Evolutionary conservation across 2,888 invertebrate species (phyloP), one percentile per base, ranked within the genome.

Genomic region (Macaria liturata): DNA sequence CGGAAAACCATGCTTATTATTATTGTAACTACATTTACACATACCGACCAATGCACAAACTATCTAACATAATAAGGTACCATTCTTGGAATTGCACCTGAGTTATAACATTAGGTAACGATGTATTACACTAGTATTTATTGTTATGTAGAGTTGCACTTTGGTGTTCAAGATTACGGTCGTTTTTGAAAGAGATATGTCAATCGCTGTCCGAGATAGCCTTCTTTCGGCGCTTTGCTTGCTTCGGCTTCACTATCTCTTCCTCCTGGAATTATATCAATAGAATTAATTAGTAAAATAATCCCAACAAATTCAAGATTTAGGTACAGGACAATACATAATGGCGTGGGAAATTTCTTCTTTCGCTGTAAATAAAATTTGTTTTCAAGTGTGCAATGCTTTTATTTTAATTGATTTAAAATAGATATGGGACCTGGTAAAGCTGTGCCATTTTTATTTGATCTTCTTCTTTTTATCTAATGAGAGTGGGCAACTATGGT

Each of bases 161-260:
- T 91, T 91, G 89, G 88, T 89, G 88, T 91, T 83, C 84, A 48
- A 78, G 78, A 83, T 83, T 85, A 88, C 83, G 80, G 74, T 84
- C 75, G 67, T 74, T 81, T 80, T 81, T 78, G 75, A 74, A 80
- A 72, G 76, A 84, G 81, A 84, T 90, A 88, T 91, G 95, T 97
- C 96, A 98, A 94, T 98, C 98, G 90, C 97, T 98, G 89, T 98
- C 98, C 68, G 97, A 97, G 83, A 96, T 95, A 59, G 96, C 95
- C 93, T 97, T 97, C 95, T 97, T 97, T 88, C 98, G 94, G 82
- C 97, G 96, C 88, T 98, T 98, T 64, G 97, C 95, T 88, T 96
- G 96, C 88, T 97, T 97, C 74, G 96, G 96, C 89, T 97, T 97
- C 32, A 97, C 95, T 80, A 97, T 95, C 91, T 97, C 97, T 88